Conservation (phyloP, 2,888 invertebrate genomes). For the Euspilapteryx auroguttella region DNA sequence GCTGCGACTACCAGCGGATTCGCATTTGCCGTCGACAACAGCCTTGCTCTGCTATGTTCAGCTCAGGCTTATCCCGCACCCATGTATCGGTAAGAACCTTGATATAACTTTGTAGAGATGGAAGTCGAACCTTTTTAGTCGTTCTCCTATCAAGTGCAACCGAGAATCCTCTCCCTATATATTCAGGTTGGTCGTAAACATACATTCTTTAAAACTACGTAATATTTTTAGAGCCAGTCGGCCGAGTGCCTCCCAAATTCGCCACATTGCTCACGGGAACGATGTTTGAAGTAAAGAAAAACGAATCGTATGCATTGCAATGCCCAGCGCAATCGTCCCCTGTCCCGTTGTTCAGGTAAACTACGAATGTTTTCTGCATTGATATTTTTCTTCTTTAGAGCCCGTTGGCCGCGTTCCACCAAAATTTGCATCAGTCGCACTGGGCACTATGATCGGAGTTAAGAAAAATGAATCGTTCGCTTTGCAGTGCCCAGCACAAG, state of each 20-base stretch:
- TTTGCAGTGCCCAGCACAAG: slow-evolving; percentile 68
- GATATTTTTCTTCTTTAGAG: no score
- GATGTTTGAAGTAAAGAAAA: slow-evolving; percentile 21
- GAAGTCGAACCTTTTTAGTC: no score
- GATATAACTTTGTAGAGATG: no score
- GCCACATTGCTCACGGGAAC: slow-evolving; percentile 16
- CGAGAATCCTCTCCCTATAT: no score
- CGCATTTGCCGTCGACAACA: slow-evolving; percentile 49
- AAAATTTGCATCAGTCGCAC: slow-evolving; percentile 66
- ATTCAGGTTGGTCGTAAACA: no score
- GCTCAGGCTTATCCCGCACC: slow-evolving; percentile 75
- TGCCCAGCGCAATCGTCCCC: slow-evolving; percentile 64
- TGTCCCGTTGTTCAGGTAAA: slow-evolving; percentile 38
- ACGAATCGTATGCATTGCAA: slow-evolving; percentile 18
- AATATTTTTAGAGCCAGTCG: slow-evolving; percentile 32
- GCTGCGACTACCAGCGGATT: slow-evolving; percentile 65
- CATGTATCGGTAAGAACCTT: slow-evolving; percentile 69
- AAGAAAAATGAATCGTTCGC: slow-evolving; percentile 45
- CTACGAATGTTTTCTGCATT: no score
- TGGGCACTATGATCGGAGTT: slow-evolving; percentile 62
- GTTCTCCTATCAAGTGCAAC: no score
- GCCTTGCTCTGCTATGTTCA: slow-evolving; percentile 67
- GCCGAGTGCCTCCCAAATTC: slow-evolving; percentile 44
- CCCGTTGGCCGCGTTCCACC: slow-evolving; percentile 71
- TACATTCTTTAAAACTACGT: neutral